Evolutionary conservation across 2,888 invertebrate genomes (phyloP).

Genomic region (Campoletis raptor): DNA sequence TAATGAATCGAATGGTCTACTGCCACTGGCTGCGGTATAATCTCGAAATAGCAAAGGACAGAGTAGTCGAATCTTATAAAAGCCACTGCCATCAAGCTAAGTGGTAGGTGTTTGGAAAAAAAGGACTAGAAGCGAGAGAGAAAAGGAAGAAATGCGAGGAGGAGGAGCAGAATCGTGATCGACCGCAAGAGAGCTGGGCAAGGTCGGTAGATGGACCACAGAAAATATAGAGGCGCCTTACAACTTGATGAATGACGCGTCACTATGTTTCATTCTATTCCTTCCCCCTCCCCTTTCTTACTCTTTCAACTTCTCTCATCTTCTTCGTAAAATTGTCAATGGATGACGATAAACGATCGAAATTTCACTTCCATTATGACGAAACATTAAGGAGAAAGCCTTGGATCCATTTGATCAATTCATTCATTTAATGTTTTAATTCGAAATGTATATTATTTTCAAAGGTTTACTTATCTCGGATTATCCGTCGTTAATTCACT

Average conservation of each 20-base stretch:
- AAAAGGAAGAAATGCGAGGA: constrained; percentile 52
- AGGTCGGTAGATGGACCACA: constrained; percentile 48
- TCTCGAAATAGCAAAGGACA: constrained; percentile 34
- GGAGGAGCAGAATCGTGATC: constrained; percentile 73
- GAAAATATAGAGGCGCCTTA: constrained; percentile 47
- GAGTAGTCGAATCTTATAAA: constrained; percentile 58
- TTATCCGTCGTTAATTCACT: background rate
- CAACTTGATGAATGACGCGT: constrained; percentile 54
- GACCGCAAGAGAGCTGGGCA: constrained; percentile 75
- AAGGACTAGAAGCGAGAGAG: constrained; percentile 43
- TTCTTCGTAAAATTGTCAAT: constrained; percentile 54
- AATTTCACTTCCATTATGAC: constrained; percentile 39
- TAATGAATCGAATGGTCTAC: constrained; percentile 53
- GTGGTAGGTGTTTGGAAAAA: constrained; percentile 66
- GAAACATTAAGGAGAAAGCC: constrained; percentile 30
- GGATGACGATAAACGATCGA: constrained; percentile 41
- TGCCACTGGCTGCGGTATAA: constrained; percentile 39
- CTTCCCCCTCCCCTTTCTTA: constrained; percentile 7
- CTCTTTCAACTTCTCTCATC: constrained; percentile 10
- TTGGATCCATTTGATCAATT: constrained; percentile 18
- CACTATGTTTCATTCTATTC: constrained; percentile 45
- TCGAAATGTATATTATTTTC: background rate
- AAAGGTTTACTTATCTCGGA: background rate
- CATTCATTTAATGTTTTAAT: background rate
- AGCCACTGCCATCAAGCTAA: constrained; percentile 63